These are phyloP conservation scores for Delphinus delphis DNA, from an alignment of 2,113 vertebrate genomes.

Conservation along the genomic window DNA sequence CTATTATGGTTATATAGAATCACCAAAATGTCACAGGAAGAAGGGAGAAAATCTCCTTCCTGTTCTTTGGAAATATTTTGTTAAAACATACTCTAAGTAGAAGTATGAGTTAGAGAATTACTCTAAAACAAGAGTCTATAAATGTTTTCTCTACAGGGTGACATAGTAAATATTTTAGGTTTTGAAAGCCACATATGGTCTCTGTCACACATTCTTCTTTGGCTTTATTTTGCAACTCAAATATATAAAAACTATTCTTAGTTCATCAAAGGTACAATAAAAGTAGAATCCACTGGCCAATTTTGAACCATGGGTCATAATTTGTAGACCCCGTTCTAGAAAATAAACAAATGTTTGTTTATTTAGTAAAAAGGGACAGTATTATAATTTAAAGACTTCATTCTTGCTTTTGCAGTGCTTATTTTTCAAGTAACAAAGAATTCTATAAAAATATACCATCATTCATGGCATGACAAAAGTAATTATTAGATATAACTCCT, in stretches of 20 bases:
- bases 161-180: not conserved
- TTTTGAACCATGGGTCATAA: not conserved
- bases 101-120: conserved; percentile 41
- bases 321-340: not conserved
- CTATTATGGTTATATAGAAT: conserved; percentile 29
- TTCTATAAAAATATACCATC: not conserved
- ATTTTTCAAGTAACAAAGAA: not conserved
- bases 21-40: not conserved
- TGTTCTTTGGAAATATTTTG: conserved; percentile 52
- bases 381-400: not conserved
- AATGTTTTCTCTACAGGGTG: not conserved
- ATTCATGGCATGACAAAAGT: not conserved
- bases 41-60: not conserved
- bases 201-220: not conserved
- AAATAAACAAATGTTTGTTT: conserved; percentile 34
- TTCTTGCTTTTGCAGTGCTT: not conserved
- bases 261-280: not conserved
- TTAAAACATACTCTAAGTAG: not conserved
- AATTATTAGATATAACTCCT: conserved; percentile 47
- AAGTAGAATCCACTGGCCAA: not conserved
- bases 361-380: not conserved
- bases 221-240: not conserved
- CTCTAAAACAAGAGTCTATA: not conserved
- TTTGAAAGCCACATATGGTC: not conserved
- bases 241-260: not conserved